Evolutionary conservation across 2,797 vertebrate species (phyloP).

Genomic region (Arremon aurantiirostris): DNA sequence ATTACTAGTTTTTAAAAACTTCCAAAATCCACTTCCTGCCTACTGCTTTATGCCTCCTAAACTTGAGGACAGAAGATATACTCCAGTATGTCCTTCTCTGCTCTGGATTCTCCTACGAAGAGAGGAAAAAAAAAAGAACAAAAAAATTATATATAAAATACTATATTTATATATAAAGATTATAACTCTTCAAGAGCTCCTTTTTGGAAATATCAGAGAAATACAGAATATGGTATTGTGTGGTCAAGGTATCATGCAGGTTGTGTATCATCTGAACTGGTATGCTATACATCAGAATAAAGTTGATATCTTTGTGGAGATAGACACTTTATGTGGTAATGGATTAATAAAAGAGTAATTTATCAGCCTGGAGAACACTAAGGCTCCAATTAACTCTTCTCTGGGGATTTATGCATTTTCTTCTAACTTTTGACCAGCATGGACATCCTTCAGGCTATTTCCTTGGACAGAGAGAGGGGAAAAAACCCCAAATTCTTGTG

Average conservation of each 20-base stretch:
- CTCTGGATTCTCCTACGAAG: not conserved
- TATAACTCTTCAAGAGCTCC: not conserved
- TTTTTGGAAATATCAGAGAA: not conserved
- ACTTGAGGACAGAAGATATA: not conserved
- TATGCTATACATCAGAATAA: not conserved
- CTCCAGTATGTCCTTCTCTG: not conserved
- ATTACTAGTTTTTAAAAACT: not conserved
- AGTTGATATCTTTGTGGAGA: not conserved
- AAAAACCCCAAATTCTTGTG: rapidly evolving
- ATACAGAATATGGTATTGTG: not conserved
- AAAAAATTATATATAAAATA: not conserved
- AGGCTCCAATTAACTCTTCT: not conserved
- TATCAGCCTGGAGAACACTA: not conserved
- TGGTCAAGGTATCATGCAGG: not conserved
- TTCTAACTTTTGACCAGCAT: not conserved
- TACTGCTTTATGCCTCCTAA: not conserved
- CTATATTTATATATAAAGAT: not conserved
- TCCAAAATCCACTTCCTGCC: not conserved
- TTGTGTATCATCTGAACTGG: not conserved
- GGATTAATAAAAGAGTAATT: not conserved
- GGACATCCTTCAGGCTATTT: not conserved
- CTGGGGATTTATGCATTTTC: not conserved
- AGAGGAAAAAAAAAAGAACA: not conserved
- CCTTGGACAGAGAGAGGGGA: not conserved
- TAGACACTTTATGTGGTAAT: not conserved